Conservation (phyloP, 2,797 vertebrate genomes). For the Glyptemys insculpta region DNA sequence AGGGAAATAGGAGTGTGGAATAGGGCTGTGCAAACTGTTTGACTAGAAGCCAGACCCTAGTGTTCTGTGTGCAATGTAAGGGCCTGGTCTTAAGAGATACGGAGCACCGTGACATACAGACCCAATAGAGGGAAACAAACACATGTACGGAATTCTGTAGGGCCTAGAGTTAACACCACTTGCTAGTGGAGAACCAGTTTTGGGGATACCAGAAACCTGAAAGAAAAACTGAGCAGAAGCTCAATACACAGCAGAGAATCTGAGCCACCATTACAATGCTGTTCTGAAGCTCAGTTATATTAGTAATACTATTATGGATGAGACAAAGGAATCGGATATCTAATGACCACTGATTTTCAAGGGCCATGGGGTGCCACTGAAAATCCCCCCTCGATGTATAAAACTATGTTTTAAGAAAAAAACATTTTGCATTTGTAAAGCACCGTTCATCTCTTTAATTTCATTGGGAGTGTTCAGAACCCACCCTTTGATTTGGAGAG, state of each 20-base stretch:
- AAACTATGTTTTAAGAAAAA: background rate
- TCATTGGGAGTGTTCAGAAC: background rate
- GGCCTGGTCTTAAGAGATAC: background rate
- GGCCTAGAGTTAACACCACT: background rate
- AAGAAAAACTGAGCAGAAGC: background rate
- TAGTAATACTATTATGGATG: background rate
- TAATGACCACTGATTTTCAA: background rate
- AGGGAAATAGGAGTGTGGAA: background rate
- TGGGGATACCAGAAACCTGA: background rate
- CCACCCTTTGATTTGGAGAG: background rate
- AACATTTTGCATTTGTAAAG: constrained; percentile 1
- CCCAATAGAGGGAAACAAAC: background rate
- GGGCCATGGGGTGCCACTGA: background rate
- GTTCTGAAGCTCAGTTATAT: background rate
- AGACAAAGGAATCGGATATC: background rate
- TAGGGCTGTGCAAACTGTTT: background rate
- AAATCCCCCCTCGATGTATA: background rate
- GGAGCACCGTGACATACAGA: no score
- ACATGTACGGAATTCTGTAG: background rate
- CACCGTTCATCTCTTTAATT: background rate
- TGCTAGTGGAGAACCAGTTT: background rate
- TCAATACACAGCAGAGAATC: constrained; percentile 20
- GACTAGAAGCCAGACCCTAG: background rate
- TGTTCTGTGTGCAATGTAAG: background rate
- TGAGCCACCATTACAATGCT: background rate